These are phyloP conservation scores for Podotricha telesiphe DNA, from an alignment of 2,888 invertebrate species.

Conservation along the genomic window DNA sequence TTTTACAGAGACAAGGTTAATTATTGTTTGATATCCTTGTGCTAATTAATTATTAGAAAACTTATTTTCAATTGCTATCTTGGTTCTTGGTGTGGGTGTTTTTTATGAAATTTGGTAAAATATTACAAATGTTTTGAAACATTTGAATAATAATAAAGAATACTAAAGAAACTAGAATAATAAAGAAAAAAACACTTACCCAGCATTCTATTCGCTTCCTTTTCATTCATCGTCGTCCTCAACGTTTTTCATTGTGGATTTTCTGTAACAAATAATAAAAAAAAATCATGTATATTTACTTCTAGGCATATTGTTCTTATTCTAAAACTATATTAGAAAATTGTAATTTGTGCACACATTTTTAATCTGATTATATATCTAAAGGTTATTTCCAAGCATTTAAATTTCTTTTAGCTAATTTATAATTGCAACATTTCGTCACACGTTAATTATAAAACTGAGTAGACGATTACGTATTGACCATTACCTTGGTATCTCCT, in stretches of 20 bases:
- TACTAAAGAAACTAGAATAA: too few relatives aligned
- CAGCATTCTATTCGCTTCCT: constrained; percentile 78
- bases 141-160: too few relatives aligned
- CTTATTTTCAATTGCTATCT: neutral
- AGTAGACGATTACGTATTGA: neutral
- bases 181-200: constrained; percentile 59
- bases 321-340: neutral
- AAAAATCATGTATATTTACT: neutral
- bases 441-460: neutral
- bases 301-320: neutral
- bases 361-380: neutral
- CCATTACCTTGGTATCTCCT: constrained; percentile 36
- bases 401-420: neutral
- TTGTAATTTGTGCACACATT: neutral
- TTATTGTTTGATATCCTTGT: neutral
- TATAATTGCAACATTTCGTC: neutral
- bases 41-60: neutral
- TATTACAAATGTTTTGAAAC: neutral
- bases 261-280: constrained; percentile 44
- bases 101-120: neutral
- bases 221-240: constrained; percentile 79
- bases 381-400: neutral
- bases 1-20: neutral
- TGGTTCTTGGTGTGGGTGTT: too few relatives aligned
- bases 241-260: constrained; percentile 66